Evolutionary conservation across 2,113 vertebrate genomes (phyloP).

Genomic region (Crotophaga sulcirostris): DNA sequence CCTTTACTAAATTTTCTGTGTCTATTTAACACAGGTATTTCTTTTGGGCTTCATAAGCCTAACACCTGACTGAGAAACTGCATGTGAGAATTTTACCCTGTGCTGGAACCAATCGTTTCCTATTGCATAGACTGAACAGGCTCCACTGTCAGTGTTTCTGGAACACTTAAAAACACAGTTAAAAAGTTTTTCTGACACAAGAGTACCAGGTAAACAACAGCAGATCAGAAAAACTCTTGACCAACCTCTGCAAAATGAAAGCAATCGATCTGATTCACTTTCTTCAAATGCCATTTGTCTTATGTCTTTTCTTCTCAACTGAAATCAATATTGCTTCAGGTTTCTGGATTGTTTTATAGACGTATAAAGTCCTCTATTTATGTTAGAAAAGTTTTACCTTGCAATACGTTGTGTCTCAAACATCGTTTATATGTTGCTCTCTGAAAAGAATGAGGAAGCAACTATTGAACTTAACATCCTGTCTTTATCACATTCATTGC

Average conservation of each 20-base stretch:
- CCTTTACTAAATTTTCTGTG: not conserved
- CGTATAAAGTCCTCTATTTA: not conserved
- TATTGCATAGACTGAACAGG: not conserved
- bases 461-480: not conserved
- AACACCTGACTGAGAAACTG: not conserved
- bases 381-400: not conserved
- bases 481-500: not conserved
- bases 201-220: not conserved
- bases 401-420: not conserved
- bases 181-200: not conserved
- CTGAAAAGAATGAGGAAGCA: not conserved
- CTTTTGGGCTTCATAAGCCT: not conserved
- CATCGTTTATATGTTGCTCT: not conserved
- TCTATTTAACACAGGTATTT: not conserved
- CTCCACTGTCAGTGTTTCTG: not conserved
- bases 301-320: not conserved
- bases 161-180: not conserved
- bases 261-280: not conserved
- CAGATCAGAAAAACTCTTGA: not conserved
- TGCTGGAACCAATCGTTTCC: not conserved
- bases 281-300: not conserved
- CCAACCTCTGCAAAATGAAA: not conserved
- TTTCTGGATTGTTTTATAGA: not conserved
- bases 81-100: not conserved
- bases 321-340: not conserved